phyloP scores from a whole-genome alignment of 2,113 vertebrate genomes.

The Cyprichromis sp. region DNA sequence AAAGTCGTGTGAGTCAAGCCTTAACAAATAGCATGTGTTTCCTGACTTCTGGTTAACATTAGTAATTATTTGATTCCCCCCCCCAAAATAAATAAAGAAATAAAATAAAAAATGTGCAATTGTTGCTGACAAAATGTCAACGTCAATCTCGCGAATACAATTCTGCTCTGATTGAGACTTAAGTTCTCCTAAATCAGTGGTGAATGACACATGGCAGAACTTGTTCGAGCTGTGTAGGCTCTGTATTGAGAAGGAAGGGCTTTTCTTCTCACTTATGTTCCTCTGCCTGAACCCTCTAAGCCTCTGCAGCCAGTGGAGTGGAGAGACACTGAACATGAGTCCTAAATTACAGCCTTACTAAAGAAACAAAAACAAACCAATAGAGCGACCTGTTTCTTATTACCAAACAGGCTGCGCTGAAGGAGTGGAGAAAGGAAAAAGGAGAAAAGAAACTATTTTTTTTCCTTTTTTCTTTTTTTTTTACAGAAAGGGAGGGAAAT shows the following conservation, averaged over 20 bases:
- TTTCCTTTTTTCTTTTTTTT: background rate
- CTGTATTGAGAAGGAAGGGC: slow-evolving; percentile 31
- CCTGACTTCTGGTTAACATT: slow-evolving; percentile 27
- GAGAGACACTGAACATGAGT: slow-evolving; percentile 66
- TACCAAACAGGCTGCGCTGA: slow-evolving; percentile 52
- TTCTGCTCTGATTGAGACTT: slow-evolving; percentile 37
- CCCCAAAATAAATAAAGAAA: background rate
- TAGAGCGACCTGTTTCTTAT: slow-evolving; percentile 67
- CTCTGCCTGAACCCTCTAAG: slow-evolving; percentile 45
- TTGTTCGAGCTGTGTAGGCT: slow-evolving; percentile 25
- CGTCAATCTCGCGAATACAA: slow-evolving; percentile 38
- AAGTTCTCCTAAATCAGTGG: slow-evolving; percentile 24
- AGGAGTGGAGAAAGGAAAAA: slow-evolving; percentile 28
- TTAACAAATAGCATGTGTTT: slow-evolving; percentile 33
- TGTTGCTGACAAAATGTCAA: slow-evolving; percentile 49
- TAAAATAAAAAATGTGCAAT: background rate
- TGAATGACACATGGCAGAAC: slow-evolving; percentile 48
- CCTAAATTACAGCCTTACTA: slow-evolving; percentile 65
- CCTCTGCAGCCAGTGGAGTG: slow-evolving; percentile 45
- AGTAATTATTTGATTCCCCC: slow-evolving; percentile 35
- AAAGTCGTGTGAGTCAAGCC: background rate
- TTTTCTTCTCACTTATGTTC: slow-evolving; percentile 46
- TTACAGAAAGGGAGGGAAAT: slow-evolving; percentile 20
- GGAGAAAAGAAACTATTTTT: slow-evolving; percentile 30
- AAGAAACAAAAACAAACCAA: slow-evolving; percentile 67